Base-by-base conservation (phyloP, 2,113 vertebrate genomes). In the Camelus dromedarius region DNA sequence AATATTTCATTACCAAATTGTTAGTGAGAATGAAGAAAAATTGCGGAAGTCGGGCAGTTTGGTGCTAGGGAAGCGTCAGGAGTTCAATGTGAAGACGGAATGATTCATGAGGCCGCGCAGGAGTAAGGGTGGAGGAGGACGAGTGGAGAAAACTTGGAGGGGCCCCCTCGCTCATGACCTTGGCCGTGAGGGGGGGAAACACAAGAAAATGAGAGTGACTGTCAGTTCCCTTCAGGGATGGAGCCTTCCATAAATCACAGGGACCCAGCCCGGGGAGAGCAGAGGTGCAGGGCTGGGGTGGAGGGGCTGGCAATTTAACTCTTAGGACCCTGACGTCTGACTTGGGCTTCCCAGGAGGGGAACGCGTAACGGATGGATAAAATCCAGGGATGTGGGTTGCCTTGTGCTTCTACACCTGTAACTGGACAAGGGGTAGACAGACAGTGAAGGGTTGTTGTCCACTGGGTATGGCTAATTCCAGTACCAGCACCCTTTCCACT, bases 1-100 rank as follows among this genome's bases (percentile, higher is more conserved):
- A 99, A 99, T 99, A 99, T 99, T 99, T 99, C 99, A 99, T 99
- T 99, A 99, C 99, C 99, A 99, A 99, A 99, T 99, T 99, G 99
- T 99, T 99, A 99, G 99, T 98, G 98, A 99, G 99, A 99, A 99
- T 99, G 99, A 99, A 99, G 99, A 99, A 99, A 99, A 99, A 99
- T 99, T 99, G 99, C 98, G 99, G 99, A 99, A 99, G 99, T 99
- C 98, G 98, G 98, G 99, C 99, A 98, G 99, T 99, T 99, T 98
- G 98, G 99, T 99, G 98, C 99, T 98, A 98, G 99, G 98, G 99
- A 99, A 99, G 99, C 99, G 98, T 99, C 98, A 98, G 98, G 99
- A 99, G 99, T 99, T 99, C 99, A 99, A 99, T 99, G 99, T 98
- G 98, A 98, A 99, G 99, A 99, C 98, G 99, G 99, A 98, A 99